A percentile compares a stretch with the other conserved stretches of the same genome.
Evolutionary conservation across 2,113 vertebrate species (phyloP).

Genomic region (Caloenas nicobarica): DNA sequence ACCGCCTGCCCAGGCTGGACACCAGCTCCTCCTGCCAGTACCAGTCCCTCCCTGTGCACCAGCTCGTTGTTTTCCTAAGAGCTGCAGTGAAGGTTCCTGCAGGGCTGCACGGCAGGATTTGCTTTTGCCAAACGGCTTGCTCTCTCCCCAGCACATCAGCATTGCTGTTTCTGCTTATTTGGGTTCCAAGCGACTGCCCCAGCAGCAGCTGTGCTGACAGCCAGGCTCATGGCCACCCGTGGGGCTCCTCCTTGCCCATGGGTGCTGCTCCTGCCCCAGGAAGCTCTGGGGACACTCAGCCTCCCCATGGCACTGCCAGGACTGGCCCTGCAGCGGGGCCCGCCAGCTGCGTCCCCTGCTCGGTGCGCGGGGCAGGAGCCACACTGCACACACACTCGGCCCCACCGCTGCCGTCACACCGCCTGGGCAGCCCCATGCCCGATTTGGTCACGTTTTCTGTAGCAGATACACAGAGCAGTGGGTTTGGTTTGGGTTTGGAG

Average conservation of each 20-base stretch:
- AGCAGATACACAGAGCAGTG: conserved; percentile 82
- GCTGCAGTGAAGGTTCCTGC: background rate
- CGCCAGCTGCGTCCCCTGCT: no score
- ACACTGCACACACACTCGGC: no score
- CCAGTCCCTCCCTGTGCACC: background rate
- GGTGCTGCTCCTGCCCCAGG: rapidly evolving
- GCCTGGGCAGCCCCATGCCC: rapidly evolving
- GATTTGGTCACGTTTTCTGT: conserved; percentile 85
- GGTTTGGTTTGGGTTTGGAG: background rate
- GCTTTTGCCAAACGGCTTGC: no score
- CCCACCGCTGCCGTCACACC: rapidly evolving
- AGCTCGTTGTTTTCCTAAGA: background rate
- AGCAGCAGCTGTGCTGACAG: background rate
- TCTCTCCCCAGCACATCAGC: background rate
- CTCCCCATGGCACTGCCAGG: background rate
- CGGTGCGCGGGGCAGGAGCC: rapidly evolving
- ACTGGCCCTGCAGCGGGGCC: rapidly evolving
- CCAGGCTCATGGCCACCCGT: background rate
- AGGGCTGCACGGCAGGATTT: background rate
- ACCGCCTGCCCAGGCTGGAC: background rate
- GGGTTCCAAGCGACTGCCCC: rapidly evolving
- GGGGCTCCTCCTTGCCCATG: rapidly evolving
- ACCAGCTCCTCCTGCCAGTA: background rate
- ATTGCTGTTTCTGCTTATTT: background rate
- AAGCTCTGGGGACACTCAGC: background rate